A percentile compares a stretch with the other conserved stretches of the same genome.
Conservation (phyloP, 2,797 vertebrate genomes). For the Coregonus ussuriensis region DNA sequence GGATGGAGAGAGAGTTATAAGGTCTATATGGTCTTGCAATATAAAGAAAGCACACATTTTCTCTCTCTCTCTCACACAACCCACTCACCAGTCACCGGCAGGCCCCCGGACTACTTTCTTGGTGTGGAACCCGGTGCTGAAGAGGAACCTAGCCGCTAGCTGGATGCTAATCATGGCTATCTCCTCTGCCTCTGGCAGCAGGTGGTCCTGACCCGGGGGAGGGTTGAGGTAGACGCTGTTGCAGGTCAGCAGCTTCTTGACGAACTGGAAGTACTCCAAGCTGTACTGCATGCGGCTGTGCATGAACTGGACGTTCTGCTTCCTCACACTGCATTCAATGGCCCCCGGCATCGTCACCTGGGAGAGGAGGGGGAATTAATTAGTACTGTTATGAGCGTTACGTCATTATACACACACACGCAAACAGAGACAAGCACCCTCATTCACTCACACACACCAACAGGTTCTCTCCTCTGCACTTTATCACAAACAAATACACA, state of each 20-base stretch:
- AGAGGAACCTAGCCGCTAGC: slow-evolving; percentile 89
- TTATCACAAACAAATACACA: neutral
- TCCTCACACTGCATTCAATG: slow-evolving; percentile 87
- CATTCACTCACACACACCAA: neutral
- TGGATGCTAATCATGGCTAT: slow-evolving; percentile 93
- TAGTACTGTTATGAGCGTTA: neutral
- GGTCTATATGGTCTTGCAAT: neutral
- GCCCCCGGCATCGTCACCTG: slow-evolving; percentile 86
- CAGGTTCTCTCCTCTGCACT: too few species aligned
- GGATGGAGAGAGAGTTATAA: neutral
- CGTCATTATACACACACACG: neutral
- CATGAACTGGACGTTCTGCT: slow-evolving; percentile 91
- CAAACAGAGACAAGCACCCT: neutral
- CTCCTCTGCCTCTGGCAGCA: slow-evolving; percentile 91
- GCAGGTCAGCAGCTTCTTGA: slow-evolving; percentile 90
- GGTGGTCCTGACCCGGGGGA: slow-evolving; percentile 89
- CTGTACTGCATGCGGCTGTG: slow-evolving; percentile 92
- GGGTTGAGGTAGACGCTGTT: slow-evolving; percentile 89
- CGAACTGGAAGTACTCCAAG: slow-evolving; percentile 90
- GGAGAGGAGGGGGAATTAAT: neutral
- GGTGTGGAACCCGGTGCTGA: slow-evolving; percentile 91
- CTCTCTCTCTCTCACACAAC: neutral
- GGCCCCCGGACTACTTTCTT: slow-evolving; percentile 90
- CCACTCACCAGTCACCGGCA: slow-evolving; percentile 86
- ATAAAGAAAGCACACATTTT: neutral